A percentile compares a stretch with the other conserved stretches of the same genome.
Conservation (phyloP, 2,888 invertebrate genomes). For the Rhagonycha fulva region DNA sequence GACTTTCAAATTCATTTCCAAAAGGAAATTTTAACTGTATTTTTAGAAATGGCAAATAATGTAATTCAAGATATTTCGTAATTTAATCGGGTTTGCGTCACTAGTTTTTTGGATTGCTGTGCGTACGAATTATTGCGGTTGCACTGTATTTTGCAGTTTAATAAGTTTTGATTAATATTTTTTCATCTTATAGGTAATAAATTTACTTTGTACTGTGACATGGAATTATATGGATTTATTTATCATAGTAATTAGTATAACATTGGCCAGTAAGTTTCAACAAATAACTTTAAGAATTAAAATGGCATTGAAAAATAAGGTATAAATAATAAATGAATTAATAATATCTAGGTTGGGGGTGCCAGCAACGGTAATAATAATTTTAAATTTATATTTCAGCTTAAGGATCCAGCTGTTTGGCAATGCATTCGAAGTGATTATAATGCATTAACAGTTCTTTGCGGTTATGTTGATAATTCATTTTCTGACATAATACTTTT, state of each 20-base stretch:
- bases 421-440: conserved; percentile 67
- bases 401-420: conserved; percentile 68
- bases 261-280: conserved; percentile 43
- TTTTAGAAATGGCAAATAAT: too few species aligned
- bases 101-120: background rate
- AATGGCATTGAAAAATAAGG: conserved; percentile 4
- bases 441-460: conserved; percentile 64
- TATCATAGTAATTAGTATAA: conserved; percentile 45
- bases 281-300: conserved; percentile 39
- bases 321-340: background rate
- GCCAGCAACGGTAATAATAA: background rate
- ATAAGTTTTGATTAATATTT: background rate
- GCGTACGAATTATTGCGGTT: background rate
- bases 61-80: too few species aligned
- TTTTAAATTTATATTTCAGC: conserved; percentile 49
- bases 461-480: conserved; percentile 62
- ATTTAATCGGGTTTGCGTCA: too few species aligned
- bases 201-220: conserved; percentile 40
- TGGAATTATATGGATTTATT: conserved; percentile 49
- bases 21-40: too few species aligned
- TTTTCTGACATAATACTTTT: conserved; percentile 67
- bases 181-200: conserved; percentile 38
- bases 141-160: background rate
- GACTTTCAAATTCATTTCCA: too few species aligned
- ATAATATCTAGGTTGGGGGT: background rate